phyloP scores from a whole-genome alignment of 2,113 vertebrate genomes.

The Struthidea cinerea region DNA sequence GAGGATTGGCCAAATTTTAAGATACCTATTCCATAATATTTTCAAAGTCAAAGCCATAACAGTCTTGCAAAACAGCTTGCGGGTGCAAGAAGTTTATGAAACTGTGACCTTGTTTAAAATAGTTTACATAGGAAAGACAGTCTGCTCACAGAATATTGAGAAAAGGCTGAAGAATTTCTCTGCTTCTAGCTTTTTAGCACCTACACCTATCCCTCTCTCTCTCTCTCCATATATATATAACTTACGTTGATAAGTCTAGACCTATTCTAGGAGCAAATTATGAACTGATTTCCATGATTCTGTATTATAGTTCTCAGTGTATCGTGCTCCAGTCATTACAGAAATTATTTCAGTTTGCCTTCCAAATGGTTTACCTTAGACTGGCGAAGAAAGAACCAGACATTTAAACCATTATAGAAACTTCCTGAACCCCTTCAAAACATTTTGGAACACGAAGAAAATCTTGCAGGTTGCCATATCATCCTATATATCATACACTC shows the following conservation, averaged over 20 bases:
- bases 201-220: too few species aligned
- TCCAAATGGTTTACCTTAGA: not conserved
- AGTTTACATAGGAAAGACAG: too few species aligned
- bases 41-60: too few species aligned
- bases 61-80: too few species aligned
- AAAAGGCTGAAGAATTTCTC: too few species aligned
- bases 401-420: not conserved
- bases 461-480: not conserved
- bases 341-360: not conserved
- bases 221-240: too few species aligned
- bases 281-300: not conserved
- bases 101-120: too few species aligned
- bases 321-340: not conserved
- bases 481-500: accelerated
- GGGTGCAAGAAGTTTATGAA: too few species aligned
- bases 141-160: too few species aligned
- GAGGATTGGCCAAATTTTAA: too few species aligned
- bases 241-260: not conserved
- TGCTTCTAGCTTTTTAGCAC: too few species aligned
- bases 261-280: not conserved
- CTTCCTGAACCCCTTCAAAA: not conserved
- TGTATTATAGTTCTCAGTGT: not conserved
- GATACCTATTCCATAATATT: too few species aligned
- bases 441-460: not conserved
- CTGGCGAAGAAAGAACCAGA: not conserved